These are phyloP conservation scores for Mycogona germanica DNA, from an alignment of 2,888 invertebrate genomes.

Conservation along the genomic window DNA sequence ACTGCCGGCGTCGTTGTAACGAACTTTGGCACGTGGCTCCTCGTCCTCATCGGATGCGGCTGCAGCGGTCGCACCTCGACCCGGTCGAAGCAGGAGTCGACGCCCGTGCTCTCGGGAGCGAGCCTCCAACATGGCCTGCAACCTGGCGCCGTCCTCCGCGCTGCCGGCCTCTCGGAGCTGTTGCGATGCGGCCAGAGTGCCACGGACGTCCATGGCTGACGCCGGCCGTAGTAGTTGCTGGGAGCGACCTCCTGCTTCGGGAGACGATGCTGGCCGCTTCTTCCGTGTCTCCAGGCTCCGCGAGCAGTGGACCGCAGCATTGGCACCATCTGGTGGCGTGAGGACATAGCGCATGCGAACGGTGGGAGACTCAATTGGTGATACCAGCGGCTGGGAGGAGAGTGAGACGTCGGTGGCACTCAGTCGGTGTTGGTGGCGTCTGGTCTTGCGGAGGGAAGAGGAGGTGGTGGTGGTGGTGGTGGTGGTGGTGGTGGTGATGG, in stretches of 20 bases:
- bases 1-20: slow-evolving; percentile 41
- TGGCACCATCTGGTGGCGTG: neutral
- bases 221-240: slow-evolving; percentile 8
- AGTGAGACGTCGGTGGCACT: too few relatives aligned
- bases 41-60: slow-evolving; percentile 25
- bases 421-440: too few relatives aligned
- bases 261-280: slow-evolving; percentile 1
- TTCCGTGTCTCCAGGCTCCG: neutral
- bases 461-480: neutral
- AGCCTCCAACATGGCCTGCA: slow-evolving; percentile 21
- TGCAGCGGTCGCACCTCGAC: slow-evolving; percentile 19
- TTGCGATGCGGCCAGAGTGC: neutral
- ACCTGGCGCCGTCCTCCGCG: slow-evolving; percentile 22
- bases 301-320: neutral
- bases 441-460: neutral
- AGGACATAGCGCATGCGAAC: neutral
- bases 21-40: slow-evolving; percentile 30
- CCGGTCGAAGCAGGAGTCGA: slow-evolving; percentile 19
- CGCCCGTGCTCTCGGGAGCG: slow-evolving; percentile 18
- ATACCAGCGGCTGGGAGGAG: too few relatives aligned
- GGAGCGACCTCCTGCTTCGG: neutral
- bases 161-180: slow-evolving; percentile 20
- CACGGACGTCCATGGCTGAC: slow-evolving; percentile 5
- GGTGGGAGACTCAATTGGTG: too few relatives aligned
- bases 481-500: neutral